phyloP scores from a whole-genome alignment of 2,888 invertebrate genomes.

The Agrotis puta region DNA sequence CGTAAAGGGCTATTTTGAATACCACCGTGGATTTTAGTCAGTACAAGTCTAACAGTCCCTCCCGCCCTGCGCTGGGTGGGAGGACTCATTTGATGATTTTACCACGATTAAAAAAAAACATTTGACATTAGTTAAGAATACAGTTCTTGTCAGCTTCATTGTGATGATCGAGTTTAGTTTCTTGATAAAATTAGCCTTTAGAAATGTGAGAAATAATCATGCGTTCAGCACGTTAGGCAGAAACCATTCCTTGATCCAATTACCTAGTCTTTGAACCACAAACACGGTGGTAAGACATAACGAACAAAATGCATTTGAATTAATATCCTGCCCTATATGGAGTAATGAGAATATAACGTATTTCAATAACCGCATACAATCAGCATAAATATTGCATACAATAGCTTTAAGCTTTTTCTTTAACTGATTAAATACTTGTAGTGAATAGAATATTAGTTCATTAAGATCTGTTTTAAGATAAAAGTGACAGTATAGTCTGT shows the following conservation, averaged over 20 bases:
- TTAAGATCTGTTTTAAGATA: slow-evolving; percentile 42
- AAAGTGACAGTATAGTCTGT: slow-evolving; percentile 18
- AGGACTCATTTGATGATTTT: too few species aligned
- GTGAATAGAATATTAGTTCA: slow-evolving; percentile 16
- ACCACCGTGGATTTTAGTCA: too few species aligned
- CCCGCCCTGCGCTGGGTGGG: too few species aligned
- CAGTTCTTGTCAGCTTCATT: too few species aligned
- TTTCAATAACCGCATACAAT: slow-evolving; percentile 44
- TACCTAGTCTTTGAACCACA: slow-evolving; percentile 43
- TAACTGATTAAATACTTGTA: slow-evolving; percentile 24
- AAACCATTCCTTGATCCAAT: neutral
- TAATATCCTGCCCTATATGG: slow-evolving; percentile 50
- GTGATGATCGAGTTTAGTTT: too few species aligned
- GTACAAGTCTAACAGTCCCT: too few species aligned
- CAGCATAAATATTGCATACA: slow-evolving; percentile 45
- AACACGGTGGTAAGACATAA: slow-evolving; percentile 31
- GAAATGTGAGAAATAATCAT: neutral
- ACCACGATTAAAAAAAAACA: too few species aligned
- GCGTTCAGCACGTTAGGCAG: slow-evolving; percentile 14
- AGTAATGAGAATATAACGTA: slow-evolving; percentile 48
- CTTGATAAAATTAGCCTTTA: neutral
- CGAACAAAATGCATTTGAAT: slow-evolving; percentile 54
- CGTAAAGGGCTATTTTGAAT: too few species aligned
- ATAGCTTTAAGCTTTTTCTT: slow-evolving; percentile 45
- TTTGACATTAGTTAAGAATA: too few species aligned